Percentiles rank a stretch among this genome's conserved stretches.
Evolutionary conservation across 2,797 vertebrate species (phyloP).

Genomic region (Ptychobarbus kaznakovi): DNA sequence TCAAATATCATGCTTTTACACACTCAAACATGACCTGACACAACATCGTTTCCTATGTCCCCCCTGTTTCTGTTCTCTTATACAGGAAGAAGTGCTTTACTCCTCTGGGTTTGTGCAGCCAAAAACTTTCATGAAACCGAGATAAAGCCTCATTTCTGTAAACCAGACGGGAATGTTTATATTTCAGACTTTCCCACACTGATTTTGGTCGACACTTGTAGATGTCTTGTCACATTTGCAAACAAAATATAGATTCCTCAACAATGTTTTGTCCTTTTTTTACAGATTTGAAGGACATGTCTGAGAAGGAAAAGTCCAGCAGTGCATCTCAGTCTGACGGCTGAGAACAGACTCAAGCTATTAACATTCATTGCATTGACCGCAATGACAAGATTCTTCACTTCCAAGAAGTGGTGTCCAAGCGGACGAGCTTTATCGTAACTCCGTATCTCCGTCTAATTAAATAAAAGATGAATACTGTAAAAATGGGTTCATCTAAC

Average conservation of each 20-base stretch:
- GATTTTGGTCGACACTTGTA: background rate
- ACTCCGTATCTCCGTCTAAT: background rate
- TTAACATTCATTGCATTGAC: background rate
- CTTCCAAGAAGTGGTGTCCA: conserved; percentile 18
- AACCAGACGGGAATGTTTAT: background rate
- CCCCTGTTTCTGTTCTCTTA: background rate
- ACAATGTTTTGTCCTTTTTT: background rate
- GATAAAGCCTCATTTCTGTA: background rate
- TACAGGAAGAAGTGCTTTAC: background rate
- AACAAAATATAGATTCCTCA: background rate
- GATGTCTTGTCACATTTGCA: conserved; percentile 35
- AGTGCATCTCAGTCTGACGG: background rate
- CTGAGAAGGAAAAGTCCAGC: conserved; percentile 49
- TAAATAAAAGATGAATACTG: background rate
- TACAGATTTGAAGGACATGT: conserved; percentile 67
- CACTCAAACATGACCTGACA: background rate
- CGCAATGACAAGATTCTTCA: background rate
- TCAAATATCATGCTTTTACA: background rate
- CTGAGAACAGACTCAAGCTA: background rate
- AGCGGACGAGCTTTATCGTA: background rate
- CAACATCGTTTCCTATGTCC: too few species aligned
- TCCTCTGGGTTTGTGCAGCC: background rate
- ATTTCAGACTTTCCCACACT: background rate
- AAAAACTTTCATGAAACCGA: background rate
- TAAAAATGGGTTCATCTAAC: background rate